A percentile compares a stretch with the other conserved stretches of the same genome.
Conservation (phyloP, 2,888 invertebrate genomes). For the Spilarctia lutea region DNA sequence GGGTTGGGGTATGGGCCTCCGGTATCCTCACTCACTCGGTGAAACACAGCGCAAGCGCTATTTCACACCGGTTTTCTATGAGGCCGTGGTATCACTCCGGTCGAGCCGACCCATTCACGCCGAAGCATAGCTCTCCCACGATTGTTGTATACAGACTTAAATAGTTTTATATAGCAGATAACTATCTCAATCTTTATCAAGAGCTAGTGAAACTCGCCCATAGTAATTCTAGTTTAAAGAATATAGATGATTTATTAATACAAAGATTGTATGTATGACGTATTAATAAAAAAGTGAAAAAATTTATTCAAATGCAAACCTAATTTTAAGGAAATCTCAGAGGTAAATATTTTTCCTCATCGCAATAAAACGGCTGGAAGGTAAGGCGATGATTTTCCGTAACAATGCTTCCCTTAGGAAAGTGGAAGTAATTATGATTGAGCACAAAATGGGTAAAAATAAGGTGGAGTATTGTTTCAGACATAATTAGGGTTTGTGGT, state of each 20-base stretch:
- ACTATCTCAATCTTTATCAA: too few relatives aligned
- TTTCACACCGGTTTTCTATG: too few relatives aligned
- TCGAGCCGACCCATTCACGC: too few relatives aligned
- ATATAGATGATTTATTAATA: not conserved
- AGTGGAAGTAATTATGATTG: slow-evolving; percentile 83
- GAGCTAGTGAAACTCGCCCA: too few relatives aligned
- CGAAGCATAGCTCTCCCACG: too few relatives aligned
- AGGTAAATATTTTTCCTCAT: slow-evolving; percentile 64
- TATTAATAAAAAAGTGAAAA: slow-evolving; percentile 8
- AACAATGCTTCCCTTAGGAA: slow-evolving; percentile 78
- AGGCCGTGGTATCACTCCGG: too few relatives aligned
- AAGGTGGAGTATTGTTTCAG: slow-evolving; percentile 81
- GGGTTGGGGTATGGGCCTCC: too few relatives aligned
- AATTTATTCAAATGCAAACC: slow-evolving; percentile 23
- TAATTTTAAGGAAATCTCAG: slow-evolving; percentile 45
- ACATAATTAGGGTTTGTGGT: slow-evolving; percentile 85
- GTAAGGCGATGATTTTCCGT: slow-evolving; percentile 72
- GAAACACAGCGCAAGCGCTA: too few relatives aligned
- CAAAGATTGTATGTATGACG: not conserved
- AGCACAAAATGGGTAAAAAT: slow-evolving; percentile 86
- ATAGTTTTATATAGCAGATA: too few relatives aligned
- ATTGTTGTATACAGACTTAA: too few relatives aligned
- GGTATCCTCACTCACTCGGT: too few relatives aligned
- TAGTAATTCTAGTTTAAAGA: too few relatives aligned
- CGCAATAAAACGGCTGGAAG: slow-evolving; percentile 63